Conservation (phyloP, 2,888 invertebrate species). For the Molanna angustata region DNA sequence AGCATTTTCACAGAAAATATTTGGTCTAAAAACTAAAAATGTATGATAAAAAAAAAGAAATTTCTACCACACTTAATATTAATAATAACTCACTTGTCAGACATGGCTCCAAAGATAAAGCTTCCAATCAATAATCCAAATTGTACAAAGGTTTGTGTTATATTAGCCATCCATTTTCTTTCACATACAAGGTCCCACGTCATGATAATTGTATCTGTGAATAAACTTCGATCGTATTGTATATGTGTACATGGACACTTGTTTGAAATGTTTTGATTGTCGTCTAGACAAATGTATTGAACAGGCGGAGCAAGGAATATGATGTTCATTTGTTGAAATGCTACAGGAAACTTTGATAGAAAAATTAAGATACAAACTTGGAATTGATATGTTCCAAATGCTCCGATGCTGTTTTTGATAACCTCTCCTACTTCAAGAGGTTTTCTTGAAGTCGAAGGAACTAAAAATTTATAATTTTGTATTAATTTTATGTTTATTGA, state of each 20-base stretch:
- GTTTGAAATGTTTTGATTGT: slow-evolving; percentile 36
- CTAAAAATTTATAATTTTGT: no score
- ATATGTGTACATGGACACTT: slow-evolving; percentile 57
- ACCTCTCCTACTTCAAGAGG: slow-evolving; percentile 40
- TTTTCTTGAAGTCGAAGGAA: no score
- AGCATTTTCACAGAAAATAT: no score
- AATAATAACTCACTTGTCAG: slow-evolving; percentile 79
- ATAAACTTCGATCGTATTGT: slow-evolving; percentile 61
- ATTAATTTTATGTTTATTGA: no score
- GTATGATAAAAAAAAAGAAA: no score
- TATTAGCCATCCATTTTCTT: slow-evolving; percentile 59
- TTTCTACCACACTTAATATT: no score
- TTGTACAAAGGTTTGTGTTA: slow-evolving; percentile 74
- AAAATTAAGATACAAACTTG: slow-evolving; percentile 46
- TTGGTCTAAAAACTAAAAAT: no score
- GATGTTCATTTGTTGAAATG: slow-evolving; percentile 53
- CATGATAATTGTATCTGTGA: slow-evolving; percentile 66
- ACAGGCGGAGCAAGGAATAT: slow-evolving; percentile 50
- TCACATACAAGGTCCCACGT: slow-evolving; percentile 76
- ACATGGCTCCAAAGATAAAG: slow-evolving; percentile 67
- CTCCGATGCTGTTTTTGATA: slow-evolving; percentile 48
- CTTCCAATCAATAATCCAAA: slow-evolving; percentile 71
- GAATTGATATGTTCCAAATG: slow-evolving; percentile 53
- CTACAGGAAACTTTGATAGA: slow-evolving; percentile 48
- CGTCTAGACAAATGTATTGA: slow-evolving; percentile 39